Conservation (phyloP, 2,113 vertebrate species). For the Bothrops jararaca region DNA sequence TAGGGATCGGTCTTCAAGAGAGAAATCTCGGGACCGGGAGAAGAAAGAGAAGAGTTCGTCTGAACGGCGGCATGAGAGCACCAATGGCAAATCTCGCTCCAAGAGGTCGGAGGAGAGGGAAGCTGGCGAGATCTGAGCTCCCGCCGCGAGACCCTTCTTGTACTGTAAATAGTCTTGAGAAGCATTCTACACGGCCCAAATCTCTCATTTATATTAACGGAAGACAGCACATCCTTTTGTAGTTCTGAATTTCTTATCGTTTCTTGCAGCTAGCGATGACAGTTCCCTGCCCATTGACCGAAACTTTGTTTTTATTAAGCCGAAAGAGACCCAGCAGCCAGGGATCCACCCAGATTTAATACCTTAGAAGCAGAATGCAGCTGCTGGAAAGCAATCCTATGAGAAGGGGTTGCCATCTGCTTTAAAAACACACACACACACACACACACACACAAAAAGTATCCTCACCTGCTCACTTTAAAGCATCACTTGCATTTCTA, state of each 20-base stretch:
- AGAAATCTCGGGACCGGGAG: slow-evolving; percentile 83
- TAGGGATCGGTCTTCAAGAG: slow-evolving; percentile 82
- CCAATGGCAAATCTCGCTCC: slow-evolving; percentile 84
- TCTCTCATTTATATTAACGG: slow-evolving; percentile 73
- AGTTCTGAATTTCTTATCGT: slow-evolving; percentile 74
- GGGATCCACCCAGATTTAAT: slow-evolving; percentile 40
- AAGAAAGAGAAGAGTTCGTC: slow-evolving; percentile 76
- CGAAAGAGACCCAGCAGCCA: slow-evolving; percentile 54
- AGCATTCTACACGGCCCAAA: slow-evolving; percentile 61
- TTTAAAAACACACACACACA: not conserved
- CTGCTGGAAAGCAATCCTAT: not conserved
- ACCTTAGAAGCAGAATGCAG: not conserved
- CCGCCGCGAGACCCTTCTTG: slow-evolving; percentile 31
- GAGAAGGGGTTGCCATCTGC: slow-evolving; percentile 31
- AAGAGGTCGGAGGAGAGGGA: slow-evolving; percentile 87
- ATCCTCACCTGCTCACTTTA: slow-evolving; percentile 11
- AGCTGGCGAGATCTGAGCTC: slow-evolving; percentile 83
- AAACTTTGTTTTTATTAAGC: slow-evolving; percentile 62
- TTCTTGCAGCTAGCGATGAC: slow-evolving; percentile 68
- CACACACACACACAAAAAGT: not conserved
- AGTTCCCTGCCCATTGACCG: slow-evolving; percentile 66
- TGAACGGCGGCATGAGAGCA: slow-evolving; percentile 77
- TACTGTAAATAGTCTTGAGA: slow-evolving; percentile 68
- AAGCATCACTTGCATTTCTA: not conserved
- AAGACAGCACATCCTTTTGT: slow-evolving; percentile 72